Base-by-base conservation (phyloP, 2,888 invertebrate genomes). In the Cheiracanthium punctorium region DNA sequence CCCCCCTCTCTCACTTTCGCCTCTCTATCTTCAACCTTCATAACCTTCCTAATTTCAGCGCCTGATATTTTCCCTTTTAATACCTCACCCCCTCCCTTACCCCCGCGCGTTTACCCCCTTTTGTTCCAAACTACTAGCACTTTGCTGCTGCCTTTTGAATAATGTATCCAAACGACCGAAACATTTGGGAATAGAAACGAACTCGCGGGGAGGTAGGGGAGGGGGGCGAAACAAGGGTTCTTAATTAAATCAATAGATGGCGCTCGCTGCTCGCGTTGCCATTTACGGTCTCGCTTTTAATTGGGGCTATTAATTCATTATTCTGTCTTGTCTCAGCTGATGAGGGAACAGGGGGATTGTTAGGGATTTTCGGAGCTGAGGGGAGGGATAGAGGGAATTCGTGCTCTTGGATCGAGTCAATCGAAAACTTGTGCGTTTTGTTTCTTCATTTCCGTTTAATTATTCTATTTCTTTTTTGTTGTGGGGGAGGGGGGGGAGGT, bases 241-340 rank as follows among this genome's bases (percentile, higher is more conserved):
- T 67, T 79, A 77, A 84, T 84, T 79, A 73, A 73, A 77, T 84
- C 84, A 77, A 72, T 84, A 84, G 84, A 84, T 84, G 84, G 77
- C 84, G 84, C 82, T 75, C 64, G 37, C 58, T 29, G 43, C 33
- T 30, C 41, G 67, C n/a, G 30, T 72, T 28, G 33, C 33, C 5
- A 33, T n/a, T 32, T 24, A 5, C 41, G 64, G 32, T 28, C 71
- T 65, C 41, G 37, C 70, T 75, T 67, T 79, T 84, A 84, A 84
- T 84, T 84, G 84, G 48, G 84, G 84, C 84, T 84, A 84, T 84
- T 84, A 84, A 84, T 84, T 84, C 79, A 84, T 84, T 84, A 84
- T 84, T 84, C 84, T 67, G 76, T 84, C 77, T 84, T 58, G 84
- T 79, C 76, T 64, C 72, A 73, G 71, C 77, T 48, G 73, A 84